Conservation (phyloP, 2,113 vertebrate genomes). For the Cranoglanis bouderius region DNA sequence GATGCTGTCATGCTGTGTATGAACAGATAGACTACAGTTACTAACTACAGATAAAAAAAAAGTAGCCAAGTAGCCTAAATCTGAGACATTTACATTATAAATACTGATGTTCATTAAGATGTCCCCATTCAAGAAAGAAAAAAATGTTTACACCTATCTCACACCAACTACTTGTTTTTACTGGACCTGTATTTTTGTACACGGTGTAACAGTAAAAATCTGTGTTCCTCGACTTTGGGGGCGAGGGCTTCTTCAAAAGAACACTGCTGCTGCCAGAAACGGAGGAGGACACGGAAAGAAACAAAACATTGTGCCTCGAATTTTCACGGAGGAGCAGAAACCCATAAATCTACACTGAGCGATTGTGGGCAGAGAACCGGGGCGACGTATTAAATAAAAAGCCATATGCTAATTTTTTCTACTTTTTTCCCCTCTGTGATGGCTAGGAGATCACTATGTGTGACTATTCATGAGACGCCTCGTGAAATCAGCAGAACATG, state of each 20-base stretch:
- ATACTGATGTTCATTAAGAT: background rate
- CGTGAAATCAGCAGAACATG: background rate
- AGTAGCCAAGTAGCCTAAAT: background rate
- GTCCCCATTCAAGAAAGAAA: background rate
- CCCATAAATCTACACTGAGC: background rate
- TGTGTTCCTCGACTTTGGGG: background rate
- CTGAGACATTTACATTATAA: background rate
- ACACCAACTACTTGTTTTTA: background rate
- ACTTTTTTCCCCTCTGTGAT: slow-evolving; percentile 25
- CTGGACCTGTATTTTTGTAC: background rate
- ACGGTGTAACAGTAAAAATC: background rate
- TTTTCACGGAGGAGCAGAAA: background rate
- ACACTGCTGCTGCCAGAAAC: background rate
- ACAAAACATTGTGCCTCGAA: background rate
- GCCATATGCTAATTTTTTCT: background rate
- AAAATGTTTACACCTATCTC: background rate
- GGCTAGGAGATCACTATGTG: slow-evolving; percentile 28
- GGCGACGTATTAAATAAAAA: background rate
- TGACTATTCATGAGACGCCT: background rate
- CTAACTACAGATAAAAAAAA: background rate
- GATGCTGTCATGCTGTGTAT: no score
- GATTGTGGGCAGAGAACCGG: background rate
- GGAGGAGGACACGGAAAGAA: background rate
- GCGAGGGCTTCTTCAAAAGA: background rate
- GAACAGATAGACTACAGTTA: background rate